Conservation (phyloP, 2,888 invertebrate genomes). For the Drosophila stalkeri region DNA sequence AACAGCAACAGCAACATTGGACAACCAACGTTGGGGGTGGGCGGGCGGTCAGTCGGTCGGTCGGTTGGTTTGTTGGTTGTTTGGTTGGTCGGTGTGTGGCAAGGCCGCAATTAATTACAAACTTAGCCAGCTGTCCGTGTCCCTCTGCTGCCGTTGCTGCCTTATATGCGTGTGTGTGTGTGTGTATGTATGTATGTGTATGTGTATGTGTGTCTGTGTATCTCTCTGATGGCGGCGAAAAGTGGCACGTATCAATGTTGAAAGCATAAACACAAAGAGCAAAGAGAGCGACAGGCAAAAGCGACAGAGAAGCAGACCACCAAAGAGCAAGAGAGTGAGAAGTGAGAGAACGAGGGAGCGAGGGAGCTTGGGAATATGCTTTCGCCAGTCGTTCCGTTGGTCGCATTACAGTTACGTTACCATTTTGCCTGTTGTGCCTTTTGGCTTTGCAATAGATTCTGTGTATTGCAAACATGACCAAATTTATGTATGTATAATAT, state of each 20-base stretch:
- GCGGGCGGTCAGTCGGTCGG: not conserved
- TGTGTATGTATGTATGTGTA: constrained; percentile 22
- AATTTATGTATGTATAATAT: constrained; percentile 40
- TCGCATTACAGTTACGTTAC: constrained; percentile 46
- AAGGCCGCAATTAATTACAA: constrained; percentile 81
- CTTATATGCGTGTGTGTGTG: constrained; percentile 20
- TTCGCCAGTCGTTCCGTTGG: constrained; percentile 48
- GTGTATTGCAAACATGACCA: constrained; percentile 50
- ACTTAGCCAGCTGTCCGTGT: constrained; percentile 72
- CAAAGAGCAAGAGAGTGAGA: not conserved
- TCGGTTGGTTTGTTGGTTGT: constrained; percentile 2
- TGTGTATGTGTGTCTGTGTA: constrained; percentile 22
- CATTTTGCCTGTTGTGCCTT: constrained; percentile 28
- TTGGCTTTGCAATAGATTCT: constrained; percentile 49
- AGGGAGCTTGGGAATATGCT: constrained; percentile 45
- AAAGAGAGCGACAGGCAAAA: constrained; percentile 35
- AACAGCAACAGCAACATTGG: constrained; percentile 13
- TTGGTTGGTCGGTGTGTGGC: constrained; percentile 49
- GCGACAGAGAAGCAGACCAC: constrained; percentile 4
- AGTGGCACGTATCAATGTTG: constrained; percentile 78
- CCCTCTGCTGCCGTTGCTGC: constrained; percentile 38
- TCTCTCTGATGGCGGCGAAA: constrained; percentile 48
- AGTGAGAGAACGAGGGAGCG: constrained; percentile 22
- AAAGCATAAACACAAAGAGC: constrained; percentile 71
- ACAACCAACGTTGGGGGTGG: constrained; percentile 9